Evolutionary conservation across 2,797 vertebrate genomes (phyloP).

Genomic region (Schizopygopsis pylzovi): DNA sequence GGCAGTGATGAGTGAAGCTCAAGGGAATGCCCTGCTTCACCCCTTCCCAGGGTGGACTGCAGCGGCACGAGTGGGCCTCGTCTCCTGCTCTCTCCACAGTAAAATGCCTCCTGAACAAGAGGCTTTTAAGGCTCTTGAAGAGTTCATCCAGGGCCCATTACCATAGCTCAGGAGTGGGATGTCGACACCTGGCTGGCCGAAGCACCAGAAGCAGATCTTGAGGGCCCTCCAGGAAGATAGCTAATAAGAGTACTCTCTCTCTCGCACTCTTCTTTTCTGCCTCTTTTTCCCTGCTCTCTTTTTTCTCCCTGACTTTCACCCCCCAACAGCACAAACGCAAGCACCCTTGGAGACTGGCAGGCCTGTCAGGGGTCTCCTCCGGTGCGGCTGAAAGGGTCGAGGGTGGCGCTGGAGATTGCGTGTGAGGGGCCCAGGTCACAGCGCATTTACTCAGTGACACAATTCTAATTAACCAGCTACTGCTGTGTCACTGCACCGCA

Average conservation of each 20-base stretch:
- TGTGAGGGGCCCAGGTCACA: constrained; percentile 80
- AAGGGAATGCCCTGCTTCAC: constrained; percentile 23
- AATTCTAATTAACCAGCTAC: constrained; percentile 87
- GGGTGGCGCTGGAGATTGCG: constrained; percentile 63
- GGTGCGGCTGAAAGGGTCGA: constrained; percentile 57
- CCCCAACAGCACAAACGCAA: constrained; percentile 37
- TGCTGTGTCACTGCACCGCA: constrained; percentile 83
- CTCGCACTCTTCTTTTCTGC: not conserved
- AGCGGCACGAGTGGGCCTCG: constrained; percentile 19
- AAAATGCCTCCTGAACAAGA: constrained; percentile 57
- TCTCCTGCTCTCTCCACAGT: constrained; percentile 35
- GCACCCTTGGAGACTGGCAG: constrained; percentile 49
- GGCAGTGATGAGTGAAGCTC: constrained; percentile 47
- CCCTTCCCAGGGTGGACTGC: constrained; percentile 15
- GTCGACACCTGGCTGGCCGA: constrained; percentile 60
- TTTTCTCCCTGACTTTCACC: constrained; percentile 41
- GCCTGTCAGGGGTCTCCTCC: constrained; percentile 56
- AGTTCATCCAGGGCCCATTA: constrained; percentile 80
- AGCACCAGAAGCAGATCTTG: constrained; percentile 58
- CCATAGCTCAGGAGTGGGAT: constrained; percentile 68
- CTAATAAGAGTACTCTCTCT: constrained; percentile 60
- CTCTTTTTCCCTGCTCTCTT: not conserved
- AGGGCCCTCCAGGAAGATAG: constrained; percentile 64
- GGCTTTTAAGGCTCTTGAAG: constrained; percentile 76
- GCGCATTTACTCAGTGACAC: constrained; percentile 86